Evolutionary conservation across 1,140 invertebrate genomes (phyloP), one percentile per base, ranked within the genome.

Genomic region (Hypothenemus hampei): DNA sequence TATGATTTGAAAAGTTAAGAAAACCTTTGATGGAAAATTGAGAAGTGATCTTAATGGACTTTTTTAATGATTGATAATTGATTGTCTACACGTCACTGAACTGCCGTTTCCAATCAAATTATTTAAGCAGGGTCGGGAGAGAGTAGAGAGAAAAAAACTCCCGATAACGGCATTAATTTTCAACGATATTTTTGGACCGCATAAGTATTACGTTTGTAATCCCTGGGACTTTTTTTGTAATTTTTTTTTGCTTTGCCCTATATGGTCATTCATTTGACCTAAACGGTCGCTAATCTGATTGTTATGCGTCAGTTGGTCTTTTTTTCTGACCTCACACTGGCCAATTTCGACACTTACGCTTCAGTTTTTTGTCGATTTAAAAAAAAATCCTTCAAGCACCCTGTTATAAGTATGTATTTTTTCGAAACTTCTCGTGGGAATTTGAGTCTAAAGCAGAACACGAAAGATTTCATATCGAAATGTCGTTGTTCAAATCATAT

Each of bases 261-360:
- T 21, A 37, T 21, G 47, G 47, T 49, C 47, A 49, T 49, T 49
- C 47, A 49, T 37, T 39, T 20, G 29, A 47, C 19, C 47, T 49
- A 33, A 49, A 49, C 26, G 47, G 47, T 49, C 47, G 39, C 47
- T 49, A 49, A 49, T 49, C 33, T 39, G 19, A 49, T 49, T 49
- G 33, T 49, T 49, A 49, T 49, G 21, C 47, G 47, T 49, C 47
- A 49, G 47, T 39, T 49, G 47, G 35, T 26, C 47, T 39, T 49
- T 49, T 49, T 49, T 39, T 39, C 8, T 8, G 21, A 19, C 16
- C 36, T 8, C 16, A 39, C 16, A 10, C 10, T 31, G 26, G 26
- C 13, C 3, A 13, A 11, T 39, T 11, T 39, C 16, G 16, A 39
- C 7, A 1, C 16, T n/a, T 18, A 19, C 36, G 36, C 7, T 31